A percentile compares a stretch with the other conserved stretches of the same genome.
Evolutionary conservation across 2,888 invertebrate genomes (phyloP).

Genomic region (Pasiphila rectangulata): DNA sequence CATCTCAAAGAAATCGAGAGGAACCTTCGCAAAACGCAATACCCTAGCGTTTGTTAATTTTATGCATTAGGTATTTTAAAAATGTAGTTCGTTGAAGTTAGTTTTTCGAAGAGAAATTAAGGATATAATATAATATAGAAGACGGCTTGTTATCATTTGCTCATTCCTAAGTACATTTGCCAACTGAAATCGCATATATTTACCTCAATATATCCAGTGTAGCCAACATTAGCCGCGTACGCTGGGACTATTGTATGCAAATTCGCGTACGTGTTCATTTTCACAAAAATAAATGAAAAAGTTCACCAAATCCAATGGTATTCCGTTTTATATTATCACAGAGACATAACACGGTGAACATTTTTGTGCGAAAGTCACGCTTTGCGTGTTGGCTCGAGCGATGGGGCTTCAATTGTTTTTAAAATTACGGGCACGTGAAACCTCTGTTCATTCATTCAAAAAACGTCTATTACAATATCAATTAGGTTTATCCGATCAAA

Average conservation of each 20-base stretch:
- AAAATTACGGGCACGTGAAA: too few species aligned
- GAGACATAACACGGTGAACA: slow-evolving; percentile 34
- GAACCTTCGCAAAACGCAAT: too few species aligned
- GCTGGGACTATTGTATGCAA: slow-evolving; percentile 76
- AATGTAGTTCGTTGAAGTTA: too few species aligned
- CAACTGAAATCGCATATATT: slow-evolving; percentile 13
- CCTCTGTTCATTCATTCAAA: too few species aligned
- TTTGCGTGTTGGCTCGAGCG: slow-evolving; percentile 12
- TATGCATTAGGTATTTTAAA: too few species aligned
- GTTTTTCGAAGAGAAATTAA: too few species aligned
- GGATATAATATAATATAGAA: too few species aligned
- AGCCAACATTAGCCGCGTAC: slow-evolving; percentile 1
- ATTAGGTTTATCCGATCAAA: too few species aligned
- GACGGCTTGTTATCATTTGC: slow-evolving; percentile 7
- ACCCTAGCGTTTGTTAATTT: too few species aligned
- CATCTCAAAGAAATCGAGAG: too few species aligned
- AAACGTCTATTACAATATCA: too few species aligned
- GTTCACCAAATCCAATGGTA: slow-evolving; percentile 28
- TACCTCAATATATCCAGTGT: slow-evolving; percentile 26
- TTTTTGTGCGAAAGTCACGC: slow-evolving; percentile 30
- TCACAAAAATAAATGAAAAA: slow-evolving; percentile 51
- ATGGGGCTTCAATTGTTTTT: neutral
- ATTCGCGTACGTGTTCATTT: slow-evolving; percentile 71
- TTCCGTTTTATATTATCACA: slow-evolving; percentile 37
- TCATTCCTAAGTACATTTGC: slow-evolving; percentile 2